phyloP scores from a whole-genome alignment of 2,113 vertebrate genomes.

The Clarias batrachus region DNA sequence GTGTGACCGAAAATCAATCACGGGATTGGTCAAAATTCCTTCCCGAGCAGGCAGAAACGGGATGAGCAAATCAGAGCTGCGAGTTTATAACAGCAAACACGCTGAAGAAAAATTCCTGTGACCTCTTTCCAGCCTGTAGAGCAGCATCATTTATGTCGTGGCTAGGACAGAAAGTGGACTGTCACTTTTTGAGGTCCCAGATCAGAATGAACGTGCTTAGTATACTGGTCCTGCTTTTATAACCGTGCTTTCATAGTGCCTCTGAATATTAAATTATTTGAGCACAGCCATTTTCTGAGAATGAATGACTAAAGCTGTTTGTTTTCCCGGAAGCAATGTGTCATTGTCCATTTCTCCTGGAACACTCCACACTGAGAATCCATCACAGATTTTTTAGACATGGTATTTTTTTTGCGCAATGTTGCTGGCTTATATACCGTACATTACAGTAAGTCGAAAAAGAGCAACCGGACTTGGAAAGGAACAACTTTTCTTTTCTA shows the following conservation, averaged over 20 bases:
- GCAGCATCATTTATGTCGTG: background rate
- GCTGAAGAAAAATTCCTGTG: background rate
- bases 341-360: background rate
- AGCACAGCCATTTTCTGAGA: background rate
- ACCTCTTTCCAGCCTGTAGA: background rate
- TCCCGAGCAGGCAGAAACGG: background rate
- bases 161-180: background rate
- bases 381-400: background rate
- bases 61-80: background rate
- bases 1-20: background rate
- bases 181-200: background rate
- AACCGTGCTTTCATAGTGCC: background rate
- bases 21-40: background rate
- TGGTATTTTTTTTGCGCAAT: background rate
- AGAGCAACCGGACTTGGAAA: background rate
- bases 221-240: background rate
- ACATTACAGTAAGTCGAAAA: background rate
- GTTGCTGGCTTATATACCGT: background rate
- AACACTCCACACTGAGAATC: background rate
- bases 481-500: background rate
- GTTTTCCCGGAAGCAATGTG: slow-evolving; percentile 3
- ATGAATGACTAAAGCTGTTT: background rate
- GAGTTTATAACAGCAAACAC: background rate
- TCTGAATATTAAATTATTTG: background rate
- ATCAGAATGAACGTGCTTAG: background rate